phyloP scores from a whole-genome alignment of 2,888 invertebrate species.

The Thera britannica region DNA sequence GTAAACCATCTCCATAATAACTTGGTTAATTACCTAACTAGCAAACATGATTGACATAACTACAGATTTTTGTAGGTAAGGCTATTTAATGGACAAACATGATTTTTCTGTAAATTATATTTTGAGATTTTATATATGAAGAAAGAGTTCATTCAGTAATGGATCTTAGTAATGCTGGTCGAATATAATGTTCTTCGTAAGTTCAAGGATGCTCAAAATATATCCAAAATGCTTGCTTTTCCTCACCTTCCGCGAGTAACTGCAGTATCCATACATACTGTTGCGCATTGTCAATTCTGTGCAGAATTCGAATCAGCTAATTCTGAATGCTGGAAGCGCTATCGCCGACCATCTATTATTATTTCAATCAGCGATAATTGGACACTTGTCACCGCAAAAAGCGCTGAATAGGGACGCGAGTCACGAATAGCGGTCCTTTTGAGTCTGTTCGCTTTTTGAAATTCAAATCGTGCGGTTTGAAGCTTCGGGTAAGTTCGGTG shows the following conservation, averaged over 20 bases:
- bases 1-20: too few relatives aligned
- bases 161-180: too few relatives aligned
- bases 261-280: constrained; percentile 9
- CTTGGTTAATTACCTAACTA: too few relatives aligned
- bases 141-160: too few relatives aligned
- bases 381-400: constrained; percentile 76
- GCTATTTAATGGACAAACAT: too few relatives aligned
- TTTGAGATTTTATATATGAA: too few relatives aligned
- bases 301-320: constrained; percentile 47
- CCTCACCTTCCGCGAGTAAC: neutral
- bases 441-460: constrained; percentile 60
- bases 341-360: constrained; percentile 68
- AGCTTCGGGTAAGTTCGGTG: constrained; percentile 45
- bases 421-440: constrained; percentile 64
- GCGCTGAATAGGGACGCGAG: constrained; percentile 56
- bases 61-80: too few relatives aligned
- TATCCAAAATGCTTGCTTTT: neutral
- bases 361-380: constrained; percentile 80
- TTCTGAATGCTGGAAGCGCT: constrained; percentile 68
- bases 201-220: too few relatives aligned
- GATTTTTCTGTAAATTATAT: too few relatives aligned
- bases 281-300: constrained; percentile 34
- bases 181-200: too few relatives aligned
- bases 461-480: constrained; percentile 56
- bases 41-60: too few relatives aligned